Base-by-base conservation (phyloP, 1,140 invertebrate species). In the Rhagoletis pomonella region DNA sequence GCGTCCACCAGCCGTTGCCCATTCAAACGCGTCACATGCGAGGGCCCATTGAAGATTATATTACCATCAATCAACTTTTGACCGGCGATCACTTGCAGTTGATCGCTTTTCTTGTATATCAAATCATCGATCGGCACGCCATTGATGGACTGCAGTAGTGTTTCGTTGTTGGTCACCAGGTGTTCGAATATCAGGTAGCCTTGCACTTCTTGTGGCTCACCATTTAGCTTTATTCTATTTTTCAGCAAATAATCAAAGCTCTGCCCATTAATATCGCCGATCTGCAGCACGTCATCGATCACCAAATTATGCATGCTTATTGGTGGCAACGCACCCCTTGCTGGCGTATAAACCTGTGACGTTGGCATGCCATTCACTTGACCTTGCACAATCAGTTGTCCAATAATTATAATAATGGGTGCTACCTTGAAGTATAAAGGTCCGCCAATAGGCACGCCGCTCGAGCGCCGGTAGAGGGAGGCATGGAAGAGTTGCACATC, bases 141-240 rank as follows among this genome's bases (percentile, higher is more conserved):
- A 58, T 92, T 92, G 4, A 92, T 91, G 17, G 87, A 89, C 9
- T 89, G 89, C 42, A 92, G 7, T 0, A 89, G 58, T 0, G 86
- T 55, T 0, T 88, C 69, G 4, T 89, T 87, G 7, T 89, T 88
- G n/a, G 92, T 87, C 39, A 88, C 59, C 7, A 92, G 87, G 1
- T 91, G 69, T 85, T 91, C 90, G 58, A 92, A 92, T n/a, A 39
- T 89, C 7, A 92, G 85, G 3, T 69, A 60, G 5, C 91, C 91
- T 44, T 91, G 90, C 0, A 90, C 87, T 86, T 92, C 91, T 59
- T 90, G 19, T 1, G 90, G 87, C 0, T 77, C 73, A 1, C 89
- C 90, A 0, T 77, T 69, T 5, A 91, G 67, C 0, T 89, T 89
- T 19, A 92, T 81, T 6, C 91, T 90, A 10, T 91, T 87, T 10